Conservation (phyloP, 2,888 invertebrate genomes). For the Drosophila rubida region DNA sequence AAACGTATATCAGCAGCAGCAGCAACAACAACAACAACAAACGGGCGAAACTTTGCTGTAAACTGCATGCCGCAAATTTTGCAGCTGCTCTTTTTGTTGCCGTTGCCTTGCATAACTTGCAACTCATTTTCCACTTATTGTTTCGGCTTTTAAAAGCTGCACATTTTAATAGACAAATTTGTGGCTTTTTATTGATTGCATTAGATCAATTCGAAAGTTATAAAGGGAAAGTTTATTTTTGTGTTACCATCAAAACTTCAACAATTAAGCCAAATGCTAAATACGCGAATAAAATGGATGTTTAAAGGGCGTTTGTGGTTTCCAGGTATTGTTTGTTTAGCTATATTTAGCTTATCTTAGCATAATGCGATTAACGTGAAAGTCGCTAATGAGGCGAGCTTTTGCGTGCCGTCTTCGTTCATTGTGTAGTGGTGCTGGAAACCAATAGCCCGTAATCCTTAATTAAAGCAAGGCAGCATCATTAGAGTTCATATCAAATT, state of each 20-base stretch:
- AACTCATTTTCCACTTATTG: constrained; percentile 48
- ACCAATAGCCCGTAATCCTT: neutral
- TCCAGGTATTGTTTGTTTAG: neutral
- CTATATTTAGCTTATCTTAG: neutral
- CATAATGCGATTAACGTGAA: neutral
- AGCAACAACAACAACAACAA: neutral
- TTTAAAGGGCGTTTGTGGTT: neutral
- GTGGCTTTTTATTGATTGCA: constrained; percentile 7
- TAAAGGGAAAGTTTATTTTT: neutral
- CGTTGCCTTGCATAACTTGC: constrained; percentile 43
- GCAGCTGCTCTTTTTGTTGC: constrained; percentile 13
- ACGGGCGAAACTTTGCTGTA: constrained; percentile 11
- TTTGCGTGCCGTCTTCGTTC: neutral
- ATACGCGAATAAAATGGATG: too few species aligned
- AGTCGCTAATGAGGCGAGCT: neutral
- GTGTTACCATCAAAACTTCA: neutral
- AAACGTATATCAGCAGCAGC: neutral
- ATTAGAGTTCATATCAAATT: neutral
- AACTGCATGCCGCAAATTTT: constrained; percentile 48
- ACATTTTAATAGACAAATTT: constrained; percentile 12
- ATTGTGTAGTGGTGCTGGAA: neutral
- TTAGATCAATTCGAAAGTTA: neutral
- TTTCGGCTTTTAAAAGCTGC: constrained; percentile 21
- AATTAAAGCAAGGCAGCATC: neutral
- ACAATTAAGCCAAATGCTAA: too few species aligned